Evolutionary conservation across 2,888 invertebrate species (phyloP), one percentile per base, ranked within the genome.

Genomic region (Notodonta ziczac): DNA sequence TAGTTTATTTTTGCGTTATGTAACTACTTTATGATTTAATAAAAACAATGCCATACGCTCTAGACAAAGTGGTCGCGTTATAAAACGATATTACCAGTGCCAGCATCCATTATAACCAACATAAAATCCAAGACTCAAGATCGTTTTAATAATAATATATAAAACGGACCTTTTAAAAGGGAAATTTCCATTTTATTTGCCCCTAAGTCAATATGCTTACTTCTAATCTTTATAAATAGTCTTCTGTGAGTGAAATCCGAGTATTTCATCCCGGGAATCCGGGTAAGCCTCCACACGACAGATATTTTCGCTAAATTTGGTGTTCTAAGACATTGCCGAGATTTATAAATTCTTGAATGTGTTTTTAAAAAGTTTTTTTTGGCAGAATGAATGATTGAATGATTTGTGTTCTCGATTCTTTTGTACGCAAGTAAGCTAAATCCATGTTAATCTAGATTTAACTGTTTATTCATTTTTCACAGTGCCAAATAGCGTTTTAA

Each of bases 161-260:
- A 56, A 50, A 24, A 16, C 35, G 14, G 44, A 54, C 24, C 32
- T 42, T 57, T 60, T n/a, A 60, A 62, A 63, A 24, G 24, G 48
- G 50, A 58, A 58, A 61, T 62, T 61, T 56, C 57, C 59, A 61
- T 57, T 63, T 66, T 66, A 57, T 69, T 69, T 62, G 44, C 53
- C 55, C 46, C 56, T 63, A 61, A 69, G 67, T 63, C 72, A 62
- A 66, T 67, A 72, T 61, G 57, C 63, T 57, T 52, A 59, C 58
- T 60, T 51, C 59, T 73, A 72, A 74, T 70, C 73, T 65, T 72
- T 72, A 74, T 68, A 66, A 70, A 73, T 74, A 66, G 70, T 63
- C 62, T 50, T 51, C 53, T 51, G 62, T 63, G 63, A 65, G 63
- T 59, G 60, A 61, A 57, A 70, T 65, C 61, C 52, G 57, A 61